phyloP scores from a whole-genome alignment of 1,140 invertebrate genomes.

The Batillaria attramentaria region DNA sequence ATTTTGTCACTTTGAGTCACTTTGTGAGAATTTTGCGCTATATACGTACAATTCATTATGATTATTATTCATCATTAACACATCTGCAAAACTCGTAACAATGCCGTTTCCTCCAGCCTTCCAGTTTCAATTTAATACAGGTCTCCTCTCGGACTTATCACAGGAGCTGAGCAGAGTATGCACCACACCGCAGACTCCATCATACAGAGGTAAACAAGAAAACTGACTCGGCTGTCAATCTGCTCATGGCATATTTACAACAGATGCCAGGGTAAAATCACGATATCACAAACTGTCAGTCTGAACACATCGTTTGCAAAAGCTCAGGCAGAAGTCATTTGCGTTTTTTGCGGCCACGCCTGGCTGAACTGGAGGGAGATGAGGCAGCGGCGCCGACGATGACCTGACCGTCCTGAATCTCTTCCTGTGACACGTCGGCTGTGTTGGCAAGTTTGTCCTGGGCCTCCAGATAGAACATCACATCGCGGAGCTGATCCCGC shows the following conservation, averaged over 20 bases:
- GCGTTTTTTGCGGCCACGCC: slow-evolving; percentile 41
- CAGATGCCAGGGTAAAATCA: slow-evolving; percentile 2
- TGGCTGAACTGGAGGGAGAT: slow-evolving; percentile 6
- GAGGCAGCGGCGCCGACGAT: slow-evolving; percentile 70
- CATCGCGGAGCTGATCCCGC: slow-evolving; percentile 91
- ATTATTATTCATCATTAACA: too few relatives aligned
- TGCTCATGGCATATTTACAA: neutral
- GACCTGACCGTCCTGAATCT: slow-evolving; percentile 81
- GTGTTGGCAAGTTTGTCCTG: slow-evolving; percentile 75
- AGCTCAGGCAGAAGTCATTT: neutral
- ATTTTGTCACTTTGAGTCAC: too few relatives aligned
- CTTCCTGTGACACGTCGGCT: slow-evolving; percentile 73
- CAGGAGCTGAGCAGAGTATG: neutral
- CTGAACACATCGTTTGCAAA: neutral
- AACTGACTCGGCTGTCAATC: too few relatives aligned
- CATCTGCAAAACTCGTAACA: too few relatives aligned
- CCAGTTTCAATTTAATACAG: too few relatives aligned
- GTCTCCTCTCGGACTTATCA: neutral
- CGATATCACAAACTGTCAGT: neutral
- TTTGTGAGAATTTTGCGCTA: too few relatives aligned
- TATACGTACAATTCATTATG: too few relatives aligned
- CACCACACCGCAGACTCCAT: neutral
- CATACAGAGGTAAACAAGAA: neutral
- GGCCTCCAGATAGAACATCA: slow-evolving; percentile 97
- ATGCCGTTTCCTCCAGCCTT: too few relatives aligned